These are phyloP conservation scores for Drosophila guanche DNA, from an alignment of 1,140 invertebrate species.

Conservation along the genomic window DNA sequence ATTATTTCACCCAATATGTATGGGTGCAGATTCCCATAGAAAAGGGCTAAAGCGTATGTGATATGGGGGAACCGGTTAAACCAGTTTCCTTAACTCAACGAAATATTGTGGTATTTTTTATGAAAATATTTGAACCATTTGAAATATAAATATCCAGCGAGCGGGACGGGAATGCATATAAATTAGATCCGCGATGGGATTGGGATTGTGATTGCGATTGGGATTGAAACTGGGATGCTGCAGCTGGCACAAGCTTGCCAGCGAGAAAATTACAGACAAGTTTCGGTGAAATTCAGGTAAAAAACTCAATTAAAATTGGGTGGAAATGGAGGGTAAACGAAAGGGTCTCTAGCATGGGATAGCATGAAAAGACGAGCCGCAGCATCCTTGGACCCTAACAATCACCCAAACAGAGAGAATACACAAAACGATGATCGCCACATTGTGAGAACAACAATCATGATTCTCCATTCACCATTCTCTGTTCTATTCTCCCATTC, in stretches of 20 bases:
- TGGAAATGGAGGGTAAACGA: slow-evolving; percentile 38
- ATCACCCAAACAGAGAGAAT: slow-evolving; percentile 21
- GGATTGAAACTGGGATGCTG: slow-evolving; percentile 33
- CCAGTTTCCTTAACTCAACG: slow-evolving; percentile 47
- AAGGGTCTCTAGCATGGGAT: slow-evolving; percentile 18
- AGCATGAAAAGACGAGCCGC: slow-evolving; percentile 59
- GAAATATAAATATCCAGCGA: slow-evolving; percentile 64
- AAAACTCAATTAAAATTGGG: slow-evolving; percentile 74
- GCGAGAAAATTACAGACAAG: slow-evolving; percentile 9
- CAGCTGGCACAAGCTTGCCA: slow-evolving; percentile 44
- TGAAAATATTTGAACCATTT: slow-evolving; percentile 74
- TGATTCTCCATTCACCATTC: slow-evolving; percentile 34
- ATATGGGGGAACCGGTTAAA: slow-evolving; percentile 49
- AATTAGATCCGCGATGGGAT: slow-evolving; percentile 32
- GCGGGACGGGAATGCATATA: slow-evolving; percentile 22
- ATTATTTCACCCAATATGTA: background rate
- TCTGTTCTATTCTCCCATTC: slow-evolving; percentile 42
- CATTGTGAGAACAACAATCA: slow-evolving; percentile 75
- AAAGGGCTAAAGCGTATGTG: slow-evolving; percentile 14
- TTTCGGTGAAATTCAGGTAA: slow-evolving; percentile 66
- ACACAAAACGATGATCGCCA: slow-evolving; percentile 64
- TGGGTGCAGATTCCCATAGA: background rate
- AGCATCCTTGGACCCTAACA: slow-evolving; percentile 44
- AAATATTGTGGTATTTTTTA: slow-evolving; percentile 77
- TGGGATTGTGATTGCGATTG: background rate